Evolutionary conservation across 2,797 vertebrate species (phyloP).

Genomic region (Cheirogaleus major): DNA sequence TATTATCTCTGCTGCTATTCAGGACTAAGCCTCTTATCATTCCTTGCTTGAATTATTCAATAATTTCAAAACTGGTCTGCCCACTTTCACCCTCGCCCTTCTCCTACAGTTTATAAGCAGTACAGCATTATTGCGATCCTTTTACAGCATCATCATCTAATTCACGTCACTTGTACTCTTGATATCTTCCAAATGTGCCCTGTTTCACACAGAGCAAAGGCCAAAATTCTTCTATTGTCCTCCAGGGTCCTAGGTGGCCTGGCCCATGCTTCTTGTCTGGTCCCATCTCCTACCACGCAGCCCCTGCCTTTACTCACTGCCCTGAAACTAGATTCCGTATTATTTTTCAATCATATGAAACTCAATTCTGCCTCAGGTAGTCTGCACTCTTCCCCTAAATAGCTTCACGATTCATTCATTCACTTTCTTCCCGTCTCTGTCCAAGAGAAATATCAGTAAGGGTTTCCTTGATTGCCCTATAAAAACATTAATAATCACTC

Average conservation of each 20-base stretch:
- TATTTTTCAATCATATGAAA: not conserved
- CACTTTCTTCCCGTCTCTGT: not conserved
- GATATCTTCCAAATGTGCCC: not conserved
- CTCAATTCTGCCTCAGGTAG: not conserved
- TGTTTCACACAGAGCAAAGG: not conserved
- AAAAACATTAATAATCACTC: not conserved
- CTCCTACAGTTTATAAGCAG: not conserved
- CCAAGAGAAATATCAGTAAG: not conserved
- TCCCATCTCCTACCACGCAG: not conserved
- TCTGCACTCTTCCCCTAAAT: not conserved
- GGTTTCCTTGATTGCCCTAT: not conserved
- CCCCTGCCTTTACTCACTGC: fast-evolving
- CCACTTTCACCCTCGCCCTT: not conserved
- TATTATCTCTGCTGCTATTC: not conserved
- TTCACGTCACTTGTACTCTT: not conserved
- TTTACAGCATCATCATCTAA: not conserved
- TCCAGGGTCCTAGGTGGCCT: not conserved
- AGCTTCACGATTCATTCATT: not conserved
- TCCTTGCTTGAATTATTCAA: not conserved
- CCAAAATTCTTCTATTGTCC: not conserved
- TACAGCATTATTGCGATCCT: not conserved
- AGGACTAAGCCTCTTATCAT: not conserved
- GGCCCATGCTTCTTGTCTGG: not conserved
- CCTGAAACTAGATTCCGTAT: not conserved
- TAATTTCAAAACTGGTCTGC: not conserved